Evolutionary conservation across 2,888 invertebrate species (phyloP).

Genomic region (Himalopsyche tibetana): DNA sequence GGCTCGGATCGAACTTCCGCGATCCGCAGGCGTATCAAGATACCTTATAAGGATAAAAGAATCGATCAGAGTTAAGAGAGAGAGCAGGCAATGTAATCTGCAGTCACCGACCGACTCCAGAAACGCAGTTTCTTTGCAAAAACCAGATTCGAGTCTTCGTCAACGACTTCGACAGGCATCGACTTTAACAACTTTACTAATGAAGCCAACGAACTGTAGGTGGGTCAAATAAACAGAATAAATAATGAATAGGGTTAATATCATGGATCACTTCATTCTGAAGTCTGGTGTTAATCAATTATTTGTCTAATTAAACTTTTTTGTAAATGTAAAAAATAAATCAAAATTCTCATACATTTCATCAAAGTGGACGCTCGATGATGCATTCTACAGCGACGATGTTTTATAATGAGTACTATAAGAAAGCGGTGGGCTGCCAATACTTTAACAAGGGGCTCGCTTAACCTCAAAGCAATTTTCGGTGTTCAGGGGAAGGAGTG

Average conservation of each 20-base stretch:
- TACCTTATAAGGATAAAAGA: conserved; percentile 10
- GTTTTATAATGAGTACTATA: no score
- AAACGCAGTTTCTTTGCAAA: not conserved
- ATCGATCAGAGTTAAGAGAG: not conserved
- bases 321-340: no score
- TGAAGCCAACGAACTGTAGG: conserved; percentile 10
- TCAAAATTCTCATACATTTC: no score
- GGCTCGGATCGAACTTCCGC: conserved; percentile 25
- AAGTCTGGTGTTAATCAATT: no score
- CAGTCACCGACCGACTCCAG: not conserved
- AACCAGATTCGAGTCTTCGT: not conserved
- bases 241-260: not conserved
- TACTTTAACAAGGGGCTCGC: no score
- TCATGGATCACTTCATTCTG: no score
- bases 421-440: no score
- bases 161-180: not conserved
- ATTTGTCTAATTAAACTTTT: no score
- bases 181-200: not conserved
- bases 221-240: conserved; percentile 5
- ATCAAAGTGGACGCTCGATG: no score
- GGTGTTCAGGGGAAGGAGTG: no score
- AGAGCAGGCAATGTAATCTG: not conserved
- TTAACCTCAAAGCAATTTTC: no score
- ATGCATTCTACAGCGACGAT: no score
- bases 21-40: conserved; percentile 12